Evolutionary conservation across 2,888 invertebrate genomes (phyloP).

Genomic region (Catocala sponsa): DNA sequence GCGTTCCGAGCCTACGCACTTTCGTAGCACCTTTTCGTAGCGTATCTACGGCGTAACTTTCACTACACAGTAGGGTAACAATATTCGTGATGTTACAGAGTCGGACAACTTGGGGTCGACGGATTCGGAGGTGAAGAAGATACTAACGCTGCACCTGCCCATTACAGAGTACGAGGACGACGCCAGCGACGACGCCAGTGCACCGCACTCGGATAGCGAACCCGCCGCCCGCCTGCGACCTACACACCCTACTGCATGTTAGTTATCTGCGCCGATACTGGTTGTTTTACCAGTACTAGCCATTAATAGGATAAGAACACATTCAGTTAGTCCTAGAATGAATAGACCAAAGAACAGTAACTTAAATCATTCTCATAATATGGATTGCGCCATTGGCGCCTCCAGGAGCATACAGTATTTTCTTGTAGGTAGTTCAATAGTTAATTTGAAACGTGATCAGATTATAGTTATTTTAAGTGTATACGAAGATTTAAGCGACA

Average conservation of each 20-base stretch:
- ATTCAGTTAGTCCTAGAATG: no score
- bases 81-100: slow-evolving; percentile 88
- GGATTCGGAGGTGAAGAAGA: slow-evolving; percentile 98
- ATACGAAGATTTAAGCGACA: no score
- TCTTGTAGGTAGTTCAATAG: no score
- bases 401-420: no score
- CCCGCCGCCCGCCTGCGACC: slow-evolving; percentile 74
- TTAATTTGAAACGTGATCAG: no score
- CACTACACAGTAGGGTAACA: slow-evolving; percentile 13
- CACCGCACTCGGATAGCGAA: slow-evolving; percentile 87
- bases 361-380: no score
- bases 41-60: slow-evolving; percentile 37
- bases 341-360: no score
- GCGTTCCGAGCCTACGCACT: slow-evolving; percentile 11
- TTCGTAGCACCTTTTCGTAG: slow-evolving; percentile 31
- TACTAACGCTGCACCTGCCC: slow-evolving; percentile 96
- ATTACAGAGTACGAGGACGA: slow-evolving; percentile 98
- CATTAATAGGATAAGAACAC: no score
- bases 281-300: not conserved
- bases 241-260: slow-evolving; percentile 78
- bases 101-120: slow-evolving; percentile 98
- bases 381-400: no score
- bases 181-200: slow-evolving; percentile 89
- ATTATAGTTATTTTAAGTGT: no score
- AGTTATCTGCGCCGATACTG: slow-evolving; percentile 46